Evolutionary conservation across 1,140 invertebrate genomes (phyloP), one percentile per base, ranked within the genome.

Genomic region (Bombus affinis): DNA sequence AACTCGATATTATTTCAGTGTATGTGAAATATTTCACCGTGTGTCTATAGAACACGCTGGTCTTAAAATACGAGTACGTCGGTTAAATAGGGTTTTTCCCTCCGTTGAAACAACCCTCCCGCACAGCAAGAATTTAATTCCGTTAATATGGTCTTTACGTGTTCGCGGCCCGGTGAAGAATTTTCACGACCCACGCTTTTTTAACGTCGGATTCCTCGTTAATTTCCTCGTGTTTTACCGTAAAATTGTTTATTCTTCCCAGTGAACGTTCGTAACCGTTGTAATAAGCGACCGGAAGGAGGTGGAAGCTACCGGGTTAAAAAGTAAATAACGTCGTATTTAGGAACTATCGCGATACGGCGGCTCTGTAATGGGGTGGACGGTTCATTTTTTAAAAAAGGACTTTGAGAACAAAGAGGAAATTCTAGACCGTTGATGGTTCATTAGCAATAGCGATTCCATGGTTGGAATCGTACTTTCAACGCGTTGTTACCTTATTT

Each of bases 361-460:
- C 6, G 32, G 32, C 39, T 44, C 44, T 42, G 70, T 77, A 81
- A 77, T 75, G 87, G 76, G 82, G 87, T 35, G 81, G 80, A 83
- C 74, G 73, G 82, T 79, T 89, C 73, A 75, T 65, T 32, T 65
- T 32, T 25, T 3, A 83, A 72, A 44, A 57, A 85, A 87, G 73
- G 53, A 72, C 80, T 88, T 87, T 76, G 82, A 74, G 62, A 3
- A 72, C 44, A 87, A 82, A 88, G 72, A 77, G 72, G 57, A 85
- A 88, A 77, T 88, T 88, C 70, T 71, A 71, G 74, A 74, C 71
- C 6, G 72, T 53, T 80, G 86, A 88, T 84, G 86, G 71, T 84
- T 89, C 82, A 72, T 85, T 85, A 78, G 80, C 81, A 83, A 89
- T 78, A 74, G 76, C 75, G 37, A 80, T 83, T 86, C 68, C 62